phyloP scores from a whole-genome alignment of 2,888 invertebrate species.

The Meta bourneti region DNA sequence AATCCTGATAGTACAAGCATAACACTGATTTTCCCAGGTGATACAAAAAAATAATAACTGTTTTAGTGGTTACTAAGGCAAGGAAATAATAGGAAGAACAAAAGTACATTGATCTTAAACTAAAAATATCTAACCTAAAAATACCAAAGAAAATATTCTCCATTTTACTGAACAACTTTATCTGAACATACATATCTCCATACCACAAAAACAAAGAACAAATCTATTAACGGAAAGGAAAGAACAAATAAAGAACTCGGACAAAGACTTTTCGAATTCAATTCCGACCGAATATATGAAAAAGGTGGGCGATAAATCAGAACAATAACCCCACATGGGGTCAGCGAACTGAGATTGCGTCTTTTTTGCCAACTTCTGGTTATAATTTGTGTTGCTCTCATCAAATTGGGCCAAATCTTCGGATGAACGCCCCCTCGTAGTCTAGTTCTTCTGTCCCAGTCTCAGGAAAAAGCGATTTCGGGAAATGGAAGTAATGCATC shows the following conservation, averaged over 20 bases:
- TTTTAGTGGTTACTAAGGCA: too few species aligned
- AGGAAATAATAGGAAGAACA: too few species aligned
- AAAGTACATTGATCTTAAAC: not conserved
- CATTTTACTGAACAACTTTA: too few species aligned
- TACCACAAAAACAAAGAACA: too few species aligned
- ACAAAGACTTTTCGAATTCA: conserved; percentile 9
- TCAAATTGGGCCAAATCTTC: conserved; percentile 59
- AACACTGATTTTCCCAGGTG: too few species aligned
- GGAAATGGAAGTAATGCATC: conserved; percentile 17
- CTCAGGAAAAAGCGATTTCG: conserved; percentile 29
- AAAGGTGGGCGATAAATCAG: conserved; percentile 17
- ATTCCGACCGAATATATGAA: not conserved
- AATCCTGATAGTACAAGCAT: too few species aligned
- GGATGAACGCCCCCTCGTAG: conserved; percentile 69
- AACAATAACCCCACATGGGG: conserved; percentile 33
- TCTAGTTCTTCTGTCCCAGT: conserved; percentile 15
- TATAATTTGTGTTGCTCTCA: conserved; percentile 21
- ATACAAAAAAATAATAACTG: too few species aligned
- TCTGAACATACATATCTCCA: too few species aligned
- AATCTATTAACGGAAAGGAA: not conserved
- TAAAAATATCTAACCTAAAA: not conserved
- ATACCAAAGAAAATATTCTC: not conserved
- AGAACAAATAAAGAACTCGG: conserved; percentile 1
- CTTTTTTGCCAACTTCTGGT: conserved; percentile 33
- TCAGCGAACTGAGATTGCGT: conserved; percentile 44